A percentile compares a stretch with the other conserved stretches of the same genome.
These are phyloP conservation scores for Ifrita kowaldi DNA, from an alignment of 2,113 vertebrate species.

Conservation along the genomic window DNA sequence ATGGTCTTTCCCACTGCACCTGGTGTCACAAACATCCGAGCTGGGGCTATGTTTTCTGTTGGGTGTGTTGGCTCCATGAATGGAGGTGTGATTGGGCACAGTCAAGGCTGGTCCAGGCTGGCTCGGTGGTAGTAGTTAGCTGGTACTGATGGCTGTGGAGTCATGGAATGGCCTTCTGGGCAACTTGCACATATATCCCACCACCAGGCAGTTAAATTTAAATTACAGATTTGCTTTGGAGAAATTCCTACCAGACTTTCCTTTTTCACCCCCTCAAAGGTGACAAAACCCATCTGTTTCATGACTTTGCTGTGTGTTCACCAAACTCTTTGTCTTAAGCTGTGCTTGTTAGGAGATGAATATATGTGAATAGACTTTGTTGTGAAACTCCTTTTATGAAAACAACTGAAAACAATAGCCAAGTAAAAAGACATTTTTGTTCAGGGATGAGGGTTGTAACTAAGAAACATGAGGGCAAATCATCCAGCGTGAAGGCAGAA, in stretches of 20 bases:
- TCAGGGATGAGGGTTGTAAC: background rate
- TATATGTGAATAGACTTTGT: background rate
- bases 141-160: background rate
- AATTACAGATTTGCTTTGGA: background rate
- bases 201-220: background rate
- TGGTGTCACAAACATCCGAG: background rate
- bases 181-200: background rate
- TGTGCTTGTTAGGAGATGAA: background rate
- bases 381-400: background rate
- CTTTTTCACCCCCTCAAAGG: background rate
- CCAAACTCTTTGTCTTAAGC: background rate
- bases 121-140: background rate
- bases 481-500: background rate
- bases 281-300: background rate
- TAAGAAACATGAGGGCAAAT: background rate
- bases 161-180: background rate
- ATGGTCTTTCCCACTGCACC: background rate
- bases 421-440: background rate
- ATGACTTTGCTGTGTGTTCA: background rate
- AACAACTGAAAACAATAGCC: background rate
- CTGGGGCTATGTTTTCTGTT: background rate
- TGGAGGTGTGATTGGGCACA: background rate
- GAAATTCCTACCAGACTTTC: background rate
- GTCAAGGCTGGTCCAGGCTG: background rate
- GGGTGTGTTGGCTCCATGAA: background rate